Percentiles rank a stretch among this genome's conserved stretches.
These are phyloP conservation scores for Vidua macroura DNA, from an alignment of 2,113 vertebrate genomes.

Conservation along the genomic window DNA sequence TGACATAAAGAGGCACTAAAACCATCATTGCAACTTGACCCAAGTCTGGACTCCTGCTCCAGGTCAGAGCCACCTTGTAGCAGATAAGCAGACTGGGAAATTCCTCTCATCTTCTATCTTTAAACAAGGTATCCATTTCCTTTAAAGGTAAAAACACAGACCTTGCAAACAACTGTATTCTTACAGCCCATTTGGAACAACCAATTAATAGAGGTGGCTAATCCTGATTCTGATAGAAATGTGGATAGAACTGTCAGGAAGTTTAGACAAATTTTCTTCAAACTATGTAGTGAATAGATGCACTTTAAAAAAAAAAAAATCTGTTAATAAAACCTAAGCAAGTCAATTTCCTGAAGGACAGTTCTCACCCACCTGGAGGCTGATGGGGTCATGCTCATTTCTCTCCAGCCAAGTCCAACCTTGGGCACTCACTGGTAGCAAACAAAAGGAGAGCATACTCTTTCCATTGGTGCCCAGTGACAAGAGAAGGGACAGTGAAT, in stretches of 20 bases:
- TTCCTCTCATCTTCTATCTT: not conserved
- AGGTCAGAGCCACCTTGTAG: not conserved
- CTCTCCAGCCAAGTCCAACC: not conserved
- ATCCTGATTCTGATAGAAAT: not conserved
- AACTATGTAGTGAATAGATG: not conserved
- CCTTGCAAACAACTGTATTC: not conserved
- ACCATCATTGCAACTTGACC: rapidly evolving
- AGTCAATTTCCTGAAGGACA: not conserved
- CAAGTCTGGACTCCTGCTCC: not conserved
- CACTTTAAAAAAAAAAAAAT: rapidly evolving
- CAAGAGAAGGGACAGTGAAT: not conserved
- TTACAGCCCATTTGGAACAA: constrained; percentile 22
- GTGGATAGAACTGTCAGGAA: not conserved
- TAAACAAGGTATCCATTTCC: not conserved
- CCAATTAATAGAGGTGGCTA: not conserved
- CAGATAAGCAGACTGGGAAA: not conserved
- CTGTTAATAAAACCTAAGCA: not conserved
- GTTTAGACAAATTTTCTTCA: not conserved
- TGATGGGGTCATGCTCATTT: not conserved
- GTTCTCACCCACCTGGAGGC: not conserved
- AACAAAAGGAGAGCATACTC: not conserved
- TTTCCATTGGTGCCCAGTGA: not conserved
- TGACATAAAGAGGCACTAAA: not conserved
- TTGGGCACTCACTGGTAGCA: not conserved
- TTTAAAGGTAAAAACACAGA: not conserved